Base-by-base conservation (phyloP, 2,797 vertebrate genomes). In the Atherinosoma microstoma region DNA sequence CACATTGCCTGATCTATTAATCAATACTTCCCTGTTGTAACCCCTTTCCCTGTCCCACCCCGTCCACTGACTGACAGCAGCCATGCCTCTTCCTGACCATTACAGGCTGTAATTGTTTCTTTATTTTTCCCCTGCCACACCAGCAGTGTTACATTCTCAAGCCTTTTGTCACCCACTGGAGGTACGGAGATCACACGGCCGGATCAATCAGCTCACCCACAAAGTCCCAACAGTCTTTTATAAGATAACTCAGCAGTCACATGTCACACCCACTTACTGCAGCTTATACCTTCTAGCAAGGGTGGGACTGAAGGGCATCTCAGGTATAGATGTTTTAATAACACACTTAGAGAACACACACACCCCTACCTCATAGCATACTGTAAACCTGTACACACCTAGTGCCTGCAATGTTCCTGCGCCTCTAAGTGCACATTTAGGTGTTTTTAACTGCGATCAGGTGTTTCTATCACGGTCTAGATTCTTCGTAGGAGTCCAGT, bases 31-130 rank as follows among this genome's bases (percentile, higher is more conserved):
- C 72, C 45, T 42, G 79, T 40, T 65, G 64, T 74, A 73, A 78
- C 71, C n/a, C 3, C 7, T 18, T 58, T 34, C 35, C 29, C 49
- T 12, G 16, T 54, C 64, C 6, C 30, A 20, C 42, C 42, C 42
- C n/a, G 24, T 79, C 56, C 57, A 8, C 75, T 77, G 80, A 90
- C 80, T 85, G 91, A 90, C 89, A 88, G 75, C 72, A 71, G 79
- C 87, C 70, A 78, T 89, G 88, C 78, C 76, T 90, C 91, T 87
- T 89, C 70, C 59, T 49, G 64, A 73, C 86, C 87, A 90, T 90
- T 90, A 90, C 85, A 77, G 12, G 12, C 80, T 79, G 88, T 92
- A 91, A 94, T 91, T 92, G 89, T 83, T 91, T 92, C 84, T 92
- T 88, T 90, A 86, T 86, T 76, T 84, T 78, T 77, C 85, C 83